Base-by-base conservation (phyloP, 2,797 vertebrate species). In the Dicrostonyx torquatus region DNA sequence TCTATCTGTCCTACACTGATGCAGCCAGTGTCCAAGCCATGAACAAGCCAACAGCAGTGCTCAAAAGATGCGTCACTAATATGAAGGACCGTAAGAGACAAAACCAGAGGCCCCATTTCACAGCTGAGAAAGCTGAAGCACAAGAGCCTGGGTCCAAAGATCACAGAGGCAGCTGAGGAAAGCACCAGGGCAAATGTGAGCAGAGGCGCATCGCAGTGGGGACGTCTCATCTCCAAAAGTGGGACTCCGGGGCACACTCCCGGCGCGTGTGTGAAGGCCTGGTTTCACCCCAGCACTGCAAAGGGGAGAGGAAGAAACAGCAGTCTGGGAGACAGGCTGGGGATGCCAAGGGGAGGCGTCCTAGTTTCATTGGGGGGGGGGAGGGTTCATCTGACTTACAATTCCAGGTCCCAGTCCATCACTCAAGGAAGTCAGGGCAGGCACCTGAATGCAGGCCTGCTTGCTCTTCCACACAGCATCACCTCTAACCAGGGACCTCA, bases 111-210 rank as follows among this genome's bases (percentile, higher is more conserved):
- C 6, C 37, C 83, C 87, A 43, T 55, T 87, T 84, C 40, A 85
- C 9, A 91, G 40, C 12, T 20, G n/a, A 91, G 82, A 64, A 92
- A 68, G 87, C 91, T n/a, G 43, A 87, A 24, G 22, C n/a, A 88
- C 60, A 29, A 15, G 37, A 72, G 31, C 76, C 68, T 8, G 43
- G 26, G 60, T 34, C 11, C 43, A 48, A 31, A 66, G 80, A 31
- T 34, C 40, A 15, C 78, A 45, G 58, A 53, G n/a, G 78, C 29
- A 13, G 37, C 34, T 5, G 43, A 50, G 10, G 45, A 40, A 18
- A 7, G 45, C 26, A 1, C 26, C 7, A 0, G 53, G 62, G 68
- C 76, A 84, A 80, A 45, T 37, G 48, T 6, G 14, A 37, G 4
- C 31, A 77, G 60, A 62, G 4, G 6, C 40, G 26, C 80, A 15